A percentile compares a stretch with the other conserved stretches of the same genome.
Conservation (phyloP, 2,113 vertebrate genomes). For the Ardeotis arabs region DNA sequence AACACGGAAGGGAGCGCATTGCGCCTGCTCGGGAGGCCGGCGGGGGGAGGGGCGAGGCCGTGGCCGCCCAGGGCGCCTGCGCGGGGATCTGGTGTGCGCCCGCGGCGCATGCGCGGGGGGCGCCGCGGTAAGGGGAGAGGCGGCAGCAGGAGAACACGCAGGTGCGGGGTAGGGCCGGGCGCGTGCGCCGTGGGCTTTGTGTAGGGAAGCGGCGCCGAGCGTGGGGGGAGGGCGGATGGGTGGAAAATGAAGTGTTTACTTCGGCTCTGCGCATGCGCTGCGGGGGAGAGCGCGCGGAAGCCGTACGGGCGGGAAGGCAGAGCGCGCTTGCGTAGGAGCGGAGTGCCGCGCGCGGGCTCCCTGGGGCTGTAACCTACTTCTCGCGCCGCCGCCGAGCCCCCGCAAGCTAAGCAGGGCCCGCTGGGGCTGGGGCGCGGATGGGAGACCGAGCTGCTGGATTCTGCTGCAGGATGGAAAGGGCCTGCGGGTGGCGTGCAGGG, state of each 20-base stretch:
- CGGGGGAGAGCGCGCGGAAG: not conserved
- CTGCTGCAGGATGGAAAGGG: not conserved
- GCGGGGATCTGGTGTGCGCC: rapidly evolving
- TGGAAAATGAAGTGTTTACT: not conserved
- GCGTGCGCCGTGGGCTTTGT: not conserved
- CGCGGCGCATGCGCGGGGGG: not conserved
- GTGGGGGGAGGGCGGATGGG: too few relatives aligned
- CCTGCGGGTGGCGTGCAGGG: too few relatives aligned
- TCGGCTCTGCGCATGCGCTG: not conserved
- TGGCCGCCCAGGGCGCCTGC: not conserved
- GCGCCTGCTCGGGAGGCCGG: not conserved
- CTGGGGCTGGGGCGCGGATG: not conserved
- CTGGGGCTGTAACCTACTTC: not conserved
- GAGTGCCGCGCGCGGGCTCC: rapidly evolving
- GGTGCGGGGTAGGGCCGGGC: not conserved
- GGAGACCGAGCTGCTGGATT: rapidly evolving
- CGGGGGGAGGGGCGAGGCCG: not conserved
- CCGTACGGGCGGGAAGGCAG: not conserved
- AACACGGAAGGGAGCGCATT: not conserved
- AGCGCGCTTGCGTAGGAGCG: not conserved
- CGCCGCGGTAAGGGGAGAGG: not conserved
- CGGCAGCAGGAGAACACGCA: rapidly evolving
- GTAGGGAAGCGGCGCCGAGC: not conserved
- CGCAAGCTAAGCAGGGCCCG: not conserved
- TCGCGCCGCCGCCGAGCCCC: rapidly evolving